Conservation (phyloP, 1,140 invertebrate genomes). For the Bacillus rossius region DNA sequence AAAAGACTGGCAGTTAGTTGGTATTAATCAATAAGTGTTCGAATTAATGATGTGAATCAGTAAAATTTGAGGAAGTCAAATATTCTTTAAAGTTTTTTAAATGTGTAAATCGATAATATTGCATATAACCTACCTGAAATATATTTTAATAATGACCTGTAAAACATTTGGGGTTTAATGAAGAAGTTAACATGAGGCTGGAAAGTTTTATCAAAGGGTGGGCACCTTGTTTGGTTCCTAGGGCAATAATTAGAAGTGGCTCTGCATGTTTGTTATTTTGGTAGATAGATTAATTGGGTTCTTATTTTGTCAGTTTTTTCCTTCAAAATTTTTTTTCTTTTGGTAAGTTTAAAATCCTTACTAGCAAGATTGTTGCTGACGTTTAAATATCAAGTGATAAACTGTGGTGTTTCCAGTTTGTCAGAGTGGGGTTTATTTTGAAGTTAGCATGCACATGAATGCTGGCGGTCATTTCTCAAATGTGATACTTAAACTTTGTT, state of each 20-base stretch:
- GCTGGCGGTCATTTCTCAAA: not conserved
- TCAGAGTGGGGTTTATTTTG: not conserved
- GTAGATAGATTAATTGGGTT: too few relatives aligned
- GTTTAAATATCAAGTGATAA: not conserved
- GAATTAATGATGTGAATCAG: too few relatives aligned
- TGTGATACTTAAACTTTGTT: not conserved
- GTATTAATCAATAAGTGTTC: too few relatives aligned
- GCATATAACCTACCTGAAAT: too few relatives aligned
- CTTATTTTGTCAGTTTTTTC: not conserved
- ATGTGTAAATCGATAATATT: too few relatives aligned
- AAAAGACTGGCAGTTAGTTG: too few relatives aligned
- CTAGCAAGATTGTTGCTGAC: too few relatives aligned
- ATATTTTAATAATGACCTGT: too few relatives aligned
- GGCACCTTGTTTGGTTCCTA: conserved; percentile 17
- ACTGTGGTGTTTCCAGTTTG: not conserved
- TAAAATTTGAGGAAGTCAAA: too few relatives aligned
- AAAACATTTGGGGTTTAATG: too few relatives aligned
- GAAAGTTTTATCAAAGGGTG: conserved; percentile 20
- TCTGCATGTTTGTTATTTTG: conserved; percentile 15
- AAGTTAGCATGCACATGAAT: too few relatives aligned
- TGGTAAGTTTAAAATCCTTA: not conserved
- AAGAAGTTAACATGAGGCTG: conserved; percentile 20
- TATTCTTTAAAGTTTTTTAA: too few relatives aligned
- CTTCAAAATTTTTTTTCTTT: not conserved
- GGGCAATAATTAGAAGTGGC: conserved; percentile 4